Evolutionary conservation across 30 jellyfish, hydroid and myxozoan species (phyloP).

Genomic region (Rhopilema esculentum): DNA sequence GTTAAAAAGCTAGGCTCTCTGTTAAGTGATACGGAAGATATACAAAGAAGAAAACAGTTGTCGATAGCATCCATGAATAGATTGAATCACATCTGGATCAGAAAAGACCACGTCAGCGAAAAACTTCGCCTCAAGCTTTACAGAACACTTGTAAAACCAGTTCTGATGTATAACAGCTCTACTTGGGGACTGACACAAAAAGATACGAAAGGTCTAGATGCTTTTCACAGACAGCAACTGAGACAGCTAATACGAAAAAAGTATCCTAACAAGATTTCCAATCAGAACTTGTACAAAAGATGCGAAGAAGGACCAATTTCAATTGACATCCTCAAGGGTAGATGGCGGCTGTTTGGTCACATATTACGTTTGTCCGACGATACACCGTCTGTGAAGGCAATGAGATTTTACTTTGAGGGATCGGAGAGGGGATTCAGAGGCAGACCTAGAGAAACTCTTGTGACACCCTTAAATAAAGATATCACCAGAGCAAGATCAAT

Average conservation of each 20-base stretch:
- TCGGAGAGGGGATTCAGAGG: conserved; percentile 53
- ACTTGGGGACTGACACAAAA: conserved; percentile 54
- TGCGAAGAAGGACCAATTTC: conserved; percentile 42
- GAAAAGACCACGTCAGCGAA: conserved; percentile 51
- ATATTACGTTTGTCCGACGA: conserved; percentile 32
- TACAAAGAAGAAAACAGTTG: conserved; percentile 46
- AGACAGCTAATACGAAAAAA: conserved; percentile 52
- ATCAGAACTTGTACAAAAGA: conserved; percentile 33
- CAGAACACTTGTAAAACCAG: conserved; percentile 54
- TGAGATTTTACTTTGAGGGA: conserved; percentile 51
- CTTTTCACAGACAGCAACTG: conserved; percentile 51
- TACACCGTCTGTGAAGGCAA: conserved; percentile 57
- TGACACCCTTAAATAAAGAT: conserved; percentile 32
- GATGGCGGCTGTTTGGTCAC: conserved; percentile 69
- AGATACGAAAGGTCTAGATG: conserved; percentile 35
- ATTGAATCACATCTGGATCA: conserved; percentile 40
- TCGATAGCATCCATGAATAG: conserved; percentile 59
- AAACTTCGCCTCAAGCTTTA: conserved; percentile 62
- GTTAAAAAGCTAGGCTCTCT: conserved; percentile 52
- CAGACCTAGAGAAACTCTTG: conserved; percentile 48
- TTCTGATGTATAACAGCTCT: conserved; percentile 29
- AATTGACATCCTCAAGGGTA: conserved; percentile 50
- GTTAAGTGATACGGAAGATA: conserved; percentile 33
- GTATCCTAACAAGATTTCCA: conserved; percentile 48
- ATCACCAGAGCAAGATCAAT: conserved; percentile 50